Conservation (phyloP, 2,797 vertebrate genomes). For the Acanthurus tractus region DNA sequence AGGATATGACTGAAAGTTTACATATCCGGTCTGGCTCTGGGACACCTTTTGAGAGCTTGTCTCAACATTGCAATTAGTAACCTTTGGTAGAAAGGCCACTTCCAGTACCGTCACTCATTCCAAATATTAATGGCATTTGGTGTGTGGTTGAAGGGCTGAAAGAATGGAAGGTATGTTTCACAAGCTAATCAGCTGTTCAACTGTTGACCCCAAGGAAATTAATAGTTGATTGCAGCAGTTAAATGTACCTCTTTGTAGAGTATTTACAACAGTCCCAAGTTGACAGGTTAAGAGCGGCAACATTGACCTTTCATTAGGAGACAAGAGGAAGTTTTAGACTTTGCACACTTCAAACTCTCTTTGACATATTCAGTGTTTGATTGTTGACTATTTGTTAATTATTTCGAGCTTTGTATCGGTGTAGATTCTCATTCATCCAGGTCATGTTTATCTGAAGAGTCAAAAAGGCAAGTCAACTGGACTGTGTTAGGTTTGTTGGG, state of each 20-base stretch:
- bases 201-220: neutral
- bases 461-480: too few species aligned
- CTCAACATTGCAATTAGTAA: slow-evolving; percentile 3
- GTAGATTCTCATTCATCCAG: too few species aligned
- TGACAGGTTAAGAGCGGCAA: slow-evolving; percentile 48
- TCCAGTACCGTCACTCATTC: slow-evolving; percentile 11
- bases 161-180: neutral
- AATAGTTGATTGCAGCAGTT: slow-evolving; percentile 33
- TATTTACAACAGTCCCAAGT: slow-evolving; percentile 39
- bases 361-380: neutral
- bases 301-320: slow-evolving; percentile 41
- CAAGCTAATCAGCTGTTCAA: slow-evolving; percentile 17
- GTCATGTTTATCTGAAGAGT: too few species aligned
- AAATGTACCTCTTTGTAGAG: slow-evolving; percentile 28
- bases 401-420: slow-evolving; percentile 10
- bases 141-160: neutral
- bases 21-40: neutral
- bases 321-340: slow-evolving; percentile 17
- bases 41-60: neutral
- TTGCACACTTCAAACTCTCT: slow-evolving; percentile 1
- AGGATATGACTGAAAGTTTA: neutral
- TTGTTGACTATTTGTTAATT: too few species aligned
- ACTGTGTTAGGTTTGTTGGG: too few species aligned
- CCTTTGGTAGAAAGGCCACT: neutral
- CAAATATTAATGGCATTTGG: slow-evolving; percentile 6